A percentile compares a stretch with the other conserved stretches of the same genome.
phyloP scores from a whole-genome alignment of 2,888 invertebrate species.

The Alentia gelatinosa region DNA sequence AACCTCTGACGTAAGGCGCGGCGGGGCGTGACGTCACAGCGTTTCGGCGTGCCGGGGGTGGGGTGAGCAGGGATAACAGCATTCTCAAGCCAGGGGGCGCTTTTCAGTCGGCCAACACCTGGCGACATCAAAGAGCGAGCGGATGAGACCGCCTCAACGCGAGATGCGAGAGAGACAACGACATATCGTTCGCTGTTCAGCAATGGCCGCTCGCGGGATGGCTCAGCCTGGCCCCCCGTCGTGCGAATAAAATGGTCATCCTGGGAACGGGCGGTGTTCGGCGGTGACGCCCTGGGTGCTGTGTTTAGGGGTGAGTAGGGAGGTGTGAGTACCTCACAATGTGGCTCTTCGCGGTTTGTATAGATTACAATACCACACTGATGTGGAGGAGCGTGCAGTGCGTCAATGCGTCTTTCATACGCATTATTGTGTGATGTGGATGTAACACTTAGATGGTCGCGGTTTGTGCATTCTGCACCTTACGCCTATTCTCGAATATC shows the following conservation, averaged over 20 bases:
- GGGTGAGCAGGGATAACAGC: background rate
- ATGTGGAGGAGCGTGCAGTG: background rate
- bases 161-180: background rate
- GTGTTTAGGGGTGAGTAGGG: background rate
- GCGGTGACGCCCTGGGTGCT: background rate
- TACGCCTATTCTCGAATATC: background rate
- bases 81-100: background rate
- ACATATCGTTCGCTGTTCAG: background rate
- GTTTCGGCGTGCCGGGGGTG: background rate
- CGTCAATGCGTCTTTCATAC: background rate
- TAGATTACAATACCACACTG: background rate
- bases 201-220: background rate
- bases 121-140: background rate
- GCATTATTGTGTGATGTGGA: background rate
- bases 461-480: background rate
- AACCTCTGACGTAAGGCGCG: background rate
- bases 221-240: background rate
- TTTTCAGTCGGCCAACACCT: background rate
- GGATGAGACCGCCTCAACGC: background rate
- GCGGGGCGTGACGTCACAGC: background rate
- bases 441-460: background rate
- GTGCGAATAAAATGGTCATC: background rate
- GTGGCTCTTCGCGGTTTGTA: background rate
- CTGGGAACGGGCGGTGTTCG: background rate
- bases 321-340: background rate